A percentile compares a stretch with the other conserved stretches of the same genome.
phyloP scores from a whole-genome alignment of 2,888 invertebrate genomes.

The Caenorhabditis zanzibari region DNA sequence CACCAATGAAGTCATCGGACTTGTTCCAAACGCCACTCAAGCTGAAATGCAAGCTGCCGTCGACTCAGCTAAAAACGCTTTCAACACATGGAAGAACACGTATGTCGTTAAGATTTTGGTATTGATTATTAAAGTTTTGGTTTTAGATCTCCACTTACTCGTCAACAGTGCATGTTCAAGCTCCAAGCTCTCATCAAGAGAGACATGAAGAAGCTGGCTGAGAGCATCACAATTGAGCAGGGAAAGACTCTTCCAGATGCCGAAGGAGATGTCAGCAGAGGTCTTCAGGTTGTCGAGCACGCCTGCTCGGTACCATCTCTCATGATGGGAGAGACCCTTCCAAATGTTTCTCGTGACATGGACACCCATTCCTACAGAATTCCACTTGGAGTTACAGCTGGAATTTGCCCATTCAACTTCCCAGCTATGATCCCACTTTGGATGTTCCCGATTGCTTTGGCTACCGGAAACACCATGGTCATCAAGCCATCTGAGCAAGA shows the following conservation, averaged over 20 bases:
- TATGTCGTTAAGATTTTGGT: conserved; percentile 21
- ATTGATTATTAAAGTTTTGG: not conserved
- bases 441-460: conserved; percentile 88
- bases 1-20: conserved; percentile 86
- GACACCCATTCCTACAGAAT: conserved; percentile 94
- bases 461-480: conserved; percentile 95
- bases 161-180: conserved; percentile 95
- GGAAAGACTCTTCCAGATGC: conserved; percentile 98
- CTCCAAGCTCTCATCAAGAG: conserved; percentile 91
- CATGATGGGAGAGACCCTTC: conserved; percentile 94
- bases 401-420: conserved; percentile 81
- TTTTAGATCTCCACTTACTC: conserved; percentile 89
- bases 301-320: conserved; percentile 94
- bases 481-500: conserved; percentile 98
- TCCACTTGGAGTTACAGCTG: conserved; percentile 95
- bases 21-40: conserved; percentile 93
- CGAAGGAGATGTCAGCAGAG: conserved; percentile 97
- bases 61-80: conserved; percentile 91
- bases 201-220: conserved; percentile 93
- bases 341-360: conserved; percentile 91
- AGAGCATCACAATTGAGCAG: conserved; percentile 95
- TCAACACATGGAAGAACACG: conserved; percentile 91
- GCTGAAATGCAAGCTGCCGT: conserved; percentile 94
- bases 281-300: conserved; percentile 95
- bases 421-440: conserved; percentile 99